Base-by-base conservation (phyloP, 2,113 vertebrate genomes). In the Zapus hudsonius region DNA sequence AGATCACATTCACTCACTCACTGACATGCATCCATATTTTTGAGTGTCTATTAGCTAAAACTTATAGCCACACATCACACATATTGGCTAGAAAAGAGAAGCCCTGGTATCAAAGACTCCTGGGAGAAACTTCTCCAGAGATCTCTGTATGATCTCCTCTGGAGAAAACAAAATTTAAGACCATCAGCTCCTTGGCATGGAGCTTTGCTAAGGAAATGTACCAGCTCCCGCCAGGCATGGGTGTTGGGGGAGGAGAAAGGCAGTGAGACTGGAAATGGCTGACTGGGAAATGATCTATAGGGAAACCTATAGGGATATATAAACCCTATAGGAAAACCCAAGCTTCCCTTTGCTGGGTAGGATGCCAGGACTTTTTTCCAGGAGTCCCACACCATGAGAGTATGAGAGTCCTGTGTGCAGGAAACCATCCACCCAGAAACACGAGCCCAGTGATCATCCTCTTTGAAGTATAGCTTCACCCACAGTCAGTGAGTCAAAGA, bases 401-500 rank as follows among this genome's bases (percentile, higher is more conserved):
- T 13, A 31, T 10, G 2, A n/a, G 11, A 89, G 33, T 73, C 36
- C 61, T 36, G 25, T 33, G 55, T 81, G 84, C 44, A 76, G 57
- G 87, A 96, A 94, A 47, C 87, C 42, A 27, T n/a, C 36, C 3
- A 94, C 83, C 80, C 75, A 83, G 66, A 95, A 87, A 63, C 42
- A 89, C 7, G 38, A 2, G 44, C 31, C 72, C 17, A 31, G 80
- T 76, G 81, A 94, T 95, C 79, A 87, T 86, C 84, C 22, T 91
- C 96, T 97, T 87, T 67, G 94, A 96, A 95, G 94, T 94, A 94
- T 92, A 97, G 93, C n/a, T 95, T 97, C 92, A 95, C 95, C 89
- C 89, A 84, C 96, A 97, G 91, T 20, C 94, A 88, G 92, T 97
- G 94, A 97, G 66, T 98, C 96, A 97, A 92, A 90, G 95, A 96